A percentile compares a stretch with the other conserved stretches of the same genome.
These are phyloP conservation scores for Globodera rostochiensis DNA, from an alignment of 1,140 invertebrate genomes.

Conservation along the genomic window DNA sequence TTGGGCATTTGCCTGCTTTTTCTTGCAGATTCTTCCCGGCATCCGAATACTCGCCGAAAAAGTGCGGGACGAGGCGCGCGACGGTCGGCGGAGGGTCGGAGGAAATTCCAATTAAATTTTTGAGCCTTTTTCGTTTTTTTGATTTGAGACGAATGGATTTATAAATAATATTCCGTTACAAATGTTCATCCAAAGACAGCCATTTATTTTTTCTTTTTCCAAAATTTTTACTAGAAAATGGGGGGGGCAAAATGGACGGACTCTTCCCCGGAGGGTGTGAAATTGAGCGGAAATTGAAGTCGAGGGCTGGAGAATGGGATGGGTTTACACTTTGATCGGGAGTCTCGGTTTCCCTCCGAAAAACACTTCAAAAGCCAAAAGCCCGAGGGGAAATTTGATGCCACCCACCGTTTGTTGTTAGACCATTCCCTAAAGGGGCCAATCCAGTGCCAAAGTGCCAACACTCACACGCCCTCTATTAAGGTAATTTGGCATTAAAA, in stretches of 20 bases:
- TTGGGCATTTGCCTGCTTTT: neutral
- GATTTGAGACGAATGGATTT: no score
- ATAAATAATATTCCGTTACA: no score
- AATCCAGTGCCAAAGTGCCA: neutral
- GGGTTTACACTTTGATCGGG: neutral
- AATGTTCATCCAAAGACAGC: no score
- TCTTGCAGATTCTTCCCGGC: conserved; percentile 5
- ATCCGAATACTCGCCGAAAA: neutral
- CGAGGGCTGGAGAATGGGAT: neutral
- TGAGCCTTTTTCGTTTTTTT: no score
- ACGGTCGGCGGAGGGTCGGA: neutral
- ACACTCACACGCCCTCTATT: neutral
- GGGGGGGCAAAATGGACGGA: neutral
- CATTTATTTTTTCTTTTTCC: no score
- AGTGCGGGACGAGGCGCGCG: neutral
- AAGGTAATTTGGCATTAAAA: neutral
- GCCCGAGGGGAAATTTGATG: neutral
- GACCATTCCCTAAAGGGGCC: no score
- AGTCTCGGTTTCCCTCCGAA: neutral
- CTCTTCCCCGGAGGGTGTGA: neutral
- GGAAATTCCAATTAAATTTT: no score
- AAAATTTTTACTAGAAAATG: no score
- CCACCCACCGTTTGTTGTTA: no score
- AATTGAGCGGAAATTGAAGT: neutral
- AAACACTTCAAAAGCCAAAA: neutral